phyloP scores from a whole-genome alignment of 2,888 invertebrate species.

The Lapara coniferarum region DNA sequence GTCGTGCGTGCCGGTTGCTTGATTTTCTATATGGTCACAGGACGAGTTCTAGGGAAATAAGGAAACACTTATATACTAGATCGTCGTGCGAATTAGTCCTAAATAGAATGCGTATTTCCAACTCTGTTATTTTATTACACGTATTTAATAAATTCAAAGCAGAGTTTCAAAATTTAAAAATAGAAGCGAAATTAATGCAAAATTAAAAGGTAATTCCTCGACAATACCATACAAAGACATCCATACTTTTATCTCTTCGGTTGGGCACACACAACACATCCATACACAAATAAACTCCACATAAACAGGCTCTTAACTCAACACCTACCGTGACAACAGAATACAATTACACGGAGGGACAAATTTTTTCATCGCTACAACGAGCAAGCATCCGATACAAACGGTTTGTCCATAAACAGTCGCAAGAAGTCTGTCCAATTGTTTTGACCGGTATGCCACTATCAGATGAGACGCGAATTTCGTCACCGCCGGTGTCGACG shows the following conservation, averaged over 20 bases:
- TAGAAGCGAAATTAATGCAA: too few relatives aligned
- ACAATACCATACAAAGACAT: too few relatives aligned
- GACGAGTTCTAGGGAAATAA: background rate
- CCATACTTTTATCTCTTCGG: too few relatives aligned
- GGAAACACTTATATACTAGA: background rate
- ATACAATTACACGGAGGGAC: constrained; percentile 12
- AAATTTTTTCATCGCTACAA: constrained; percentile 2
- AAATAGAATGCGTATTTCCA: too few relatives aligned
- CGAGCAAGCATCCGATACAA: constrained; percentile 13
- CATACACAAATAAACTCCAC: background rate
- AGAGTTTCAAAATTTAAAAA: too few relatives aligned
- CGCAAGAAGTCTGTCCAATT: constrained; percentile 42
- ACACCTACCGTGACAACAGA: constrained; percentile 8
- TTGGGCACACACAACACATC: background rate
- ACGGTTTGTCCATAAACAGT: constrained; percentile 5
- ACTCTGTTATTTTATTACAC: too few relatives aligned
- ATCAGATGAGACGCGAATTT: constrained; percentile 45
- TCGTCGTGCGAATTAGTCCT: background rate
- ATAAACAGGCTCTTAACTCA: constrained; percentile 5
- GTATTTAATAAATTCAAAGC: too few relatives aligned
- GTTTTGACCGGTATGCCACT: constrained; percentile 59
- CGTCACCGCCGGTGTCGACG: constrained; percentile 63
- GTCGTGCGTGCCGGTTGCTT: constrained; percentile 1
- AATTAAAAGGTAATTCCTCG: too few relatives aligned
- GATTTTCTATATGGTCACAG: background rate